These are phyloP conservation scores for Strix occidentalis DNA, from an alignment of 2,797 vertebrate genomes.

Conservation along the genomic window DNA sequence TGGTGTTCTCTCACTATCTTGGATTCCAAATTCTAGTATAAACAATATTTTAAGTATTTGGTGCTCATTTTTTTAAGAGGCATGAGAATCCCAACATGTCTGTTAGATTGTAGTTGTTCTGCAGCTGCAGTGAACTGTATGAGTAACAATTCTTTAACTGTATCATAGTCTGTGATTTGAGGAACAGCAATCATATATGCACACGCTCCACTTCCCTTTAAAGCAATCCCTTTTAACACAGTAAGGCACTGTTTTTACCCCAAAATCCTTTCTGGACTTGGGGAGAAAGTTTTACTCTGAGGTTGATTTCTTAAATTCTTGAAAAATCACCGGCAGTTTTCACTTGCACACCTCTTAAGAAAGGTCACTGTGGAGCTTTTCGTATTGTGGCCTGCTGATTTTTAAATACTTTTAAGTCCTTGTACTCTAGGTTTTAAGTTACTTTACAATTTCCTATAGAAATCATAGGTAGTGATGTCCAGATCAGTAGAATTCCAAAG, in stretches of 20 bases:
- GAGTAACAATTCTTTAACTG: neutral
- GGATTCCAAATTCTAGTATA: neutral
- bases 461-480: neutral
- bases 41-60: neutral
- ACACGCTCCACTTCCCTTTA: neutral
- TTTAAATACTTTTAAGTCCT: neutral
- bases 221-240: neutral
- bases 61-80: neutral
- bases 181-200: neutral
- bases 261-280: neutral
- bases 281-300: neutral
- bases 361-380: neutral
- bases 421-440: neutral
- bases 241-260: neutral
- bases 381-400: neutral
- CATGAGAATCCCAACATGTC: neutral
- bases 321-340: neutral
- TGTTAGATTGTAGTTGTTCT: neutral
- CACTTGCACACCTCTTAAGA: neutral
- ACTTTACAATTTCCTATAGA: neutral
- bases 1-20: neutral
- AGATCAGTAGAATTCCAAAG: neutral
- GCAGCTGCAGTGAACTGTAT: neutral
- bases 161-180: neutral
- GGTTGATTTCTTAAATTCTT: neutral